Evolutionary conservation across 2,888 invertebrate genomes (phyloP).

Genomic region (Congeria kusceri): DNA sequence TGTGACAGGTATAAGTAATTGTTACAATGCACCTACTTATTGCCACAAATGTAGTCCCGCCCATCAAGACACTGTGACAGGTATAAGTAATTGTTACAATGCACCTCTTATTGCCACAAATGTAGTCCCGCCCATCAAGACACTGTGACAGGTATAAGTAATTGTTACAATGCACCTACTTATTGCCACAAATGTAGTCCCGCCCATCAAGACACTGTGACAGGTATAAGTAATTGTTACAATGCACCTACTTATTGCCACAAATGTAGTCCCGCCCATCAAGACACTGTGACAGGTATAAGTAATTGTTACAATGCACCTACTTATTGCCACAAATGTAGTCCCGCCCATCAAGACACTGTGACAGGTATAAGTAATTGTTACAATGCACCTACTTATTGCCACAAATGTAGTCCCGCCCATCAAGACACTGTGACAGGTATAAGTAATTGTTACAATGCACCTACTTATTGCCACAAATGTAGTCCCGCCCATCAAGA

Average conservation of each 20-base stretch:
- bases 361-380: constrained; percentile 60
- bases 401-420: constrained; percentile 72
- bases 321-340: constrained; percentile 76
- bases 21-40: constrained; percentile 61
- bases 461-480: constrained; percentile 74
- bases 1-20: constrained; percentile 62
- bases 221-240: too few relatives aligned
- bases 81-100: too few relatives aligned
- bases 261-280: constrained; percentile 66
- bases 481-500: constrained; percentile 60
- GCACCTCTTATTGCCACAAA: constrained; percentile 72
- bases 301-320: not conserved
- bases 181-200: constrained; percentile 73
- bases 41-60: constrained; percentile 72
- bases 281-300: constrained; percentile 59
- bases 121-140: constrained; percentile 60
- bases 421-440: constrained; percentile 54
- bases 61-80: constrained; percentile 55
- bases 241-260: constrained; percentile 68
- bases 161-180: constrained; percentile 56
- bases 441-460: too few relatives aligned
- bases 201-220: constrained; percentile 51
- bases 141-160: constrained; percentile 57
- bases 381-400: constrained; percentile 61
- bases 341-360: constrained; percentile 52